Percentiles rank a stretch among this genome's conserved stretches.
Conservation (phyloP, 1,140 invertebrate species). For the Eueides isabella region DNA sequence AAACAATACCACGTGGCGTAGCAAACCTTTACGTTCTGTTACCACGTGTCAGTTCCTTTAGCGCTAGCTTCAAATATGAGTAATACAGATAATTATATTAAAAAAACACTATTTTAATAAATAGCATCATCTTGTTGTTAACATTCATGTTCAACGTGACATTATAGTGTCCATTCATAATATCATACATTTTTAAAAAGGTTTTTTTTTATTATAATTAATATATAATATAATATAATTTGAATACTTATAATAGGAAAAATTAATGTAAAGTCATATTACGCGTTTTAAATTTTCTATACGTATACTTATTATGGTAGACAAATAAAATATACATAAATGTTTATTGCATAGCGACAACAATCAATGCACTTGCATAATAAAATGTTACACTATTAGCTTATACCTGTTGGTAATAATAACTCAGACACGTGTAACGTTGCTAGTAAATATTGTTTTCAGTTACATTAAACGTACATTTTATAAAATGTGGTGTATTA, state of each 20-base stretch:
- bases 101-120: neutral
- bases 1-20: neutral
- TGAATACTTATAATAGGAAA: conserved; percentile 31
- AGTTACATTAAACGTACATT: conserved; percentile 22
- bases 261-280: neutral
- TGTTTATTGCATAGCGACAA: conserved; percentile 24
- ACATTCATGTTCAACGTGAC: no score
- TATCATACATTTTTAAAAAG: no score
- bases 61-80: neutral
- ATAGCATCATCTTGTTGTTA: neutral
- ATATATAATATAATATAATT: no score
- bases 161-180: no score
- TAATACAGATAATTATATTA: neutral
- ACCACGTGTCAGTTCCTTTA: neutral
- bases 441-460: conserved; percentile 27
- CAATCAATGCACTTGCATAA: conserved; percentile 36
- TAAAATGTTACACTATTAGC: conserved; percentile 26
- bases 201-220: no score
- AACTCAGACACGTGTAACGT: conserved; percentile 19
- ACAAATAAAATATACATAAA: conserved; percentile 23
- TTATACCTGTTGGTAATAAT: conserved; percentile 30
- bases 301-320: neutral
- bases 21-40: neutral
- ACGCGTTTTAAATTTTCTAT: neutral
- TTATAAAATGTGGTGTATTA: neutral